Evolutionary conservation across 2,113 vertebrate genomes (phyloP).

Genomic region (Leucopternis melanops): DNA sequence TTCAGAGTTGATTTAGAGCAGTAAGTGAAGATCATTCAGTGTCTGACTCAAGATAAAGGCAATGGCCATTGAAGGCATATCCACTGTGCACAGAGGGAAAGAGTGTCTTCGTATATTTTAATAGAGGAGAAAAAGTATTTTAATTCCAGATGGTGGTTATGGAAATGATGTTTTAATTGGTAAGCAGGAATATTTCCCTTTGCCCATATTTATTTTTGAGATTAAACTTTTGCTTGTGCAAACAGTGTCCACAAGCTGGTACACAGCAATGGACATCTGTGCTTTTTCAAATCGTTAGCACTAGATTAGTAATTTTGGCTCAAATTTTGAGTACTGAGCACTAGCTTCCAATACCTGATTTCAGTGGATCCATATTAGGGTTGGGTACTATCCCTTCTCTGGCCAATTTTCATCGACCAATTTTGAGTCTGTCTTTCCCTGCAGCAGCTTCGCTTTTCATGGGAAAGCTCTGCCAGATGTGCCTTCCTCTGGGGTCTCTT

Average conservation of each 20-base stretch:
- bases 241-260: neutral
- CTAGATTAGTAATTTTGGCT: constrained; percentile 13
- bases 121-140: neutral
- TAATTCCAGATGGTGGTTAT: constrained; percentile 15
- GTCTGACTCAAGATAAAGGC: neutral
- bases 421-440: neutral
- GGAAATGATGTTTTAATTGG: constrained; percentile 10
- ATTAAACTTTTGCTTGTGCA: constrained; percentile 19
- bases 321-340: neutral
- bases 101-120: neutral
- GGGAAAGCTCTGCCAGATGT: neutral
- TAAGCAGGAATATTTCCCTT: constrained; percentile 13
- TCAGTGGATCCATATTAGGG: neutral
- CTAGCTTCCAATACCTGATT: neutral
- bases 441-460: neutral
- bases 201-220: constrained; percentile 17
- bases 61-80: neutral
- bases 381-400: neutral
- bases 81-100: neutral
- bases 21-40: neutral
- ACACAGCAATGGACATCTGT: neutral
- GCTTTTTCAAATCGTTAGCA: constrained; percentile 10
- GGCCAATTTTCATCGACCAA: neutral
- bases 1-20: neutral
- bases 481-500: neutral